phyloP scores from a whole-genome alignment of 2,113 vertebrate species.

The Nothoprocta pentlandii region DNA sequence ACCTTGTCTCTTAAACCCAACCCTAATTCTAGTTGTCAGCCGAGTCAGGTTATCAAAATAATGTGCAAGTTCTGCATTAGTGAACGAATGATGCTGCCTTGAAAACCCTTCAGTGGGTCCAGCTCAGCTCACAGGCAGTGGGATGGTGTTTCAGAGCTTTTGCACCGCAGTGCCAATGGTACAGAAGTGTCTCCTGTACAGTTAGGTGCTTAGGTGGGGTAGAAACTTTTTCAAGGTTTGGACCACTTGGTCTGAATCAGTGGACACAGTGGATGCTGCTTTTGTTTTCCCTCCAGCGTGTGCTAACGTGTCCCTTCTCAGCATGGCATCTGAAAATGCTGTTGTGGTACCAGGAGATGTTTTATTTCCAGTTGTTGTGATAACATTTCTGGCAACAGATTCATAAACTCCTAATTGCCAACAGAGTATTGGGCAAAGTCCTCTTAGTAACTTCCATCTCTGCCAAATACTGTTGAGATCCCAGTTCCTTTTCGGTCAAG shows the following conservation, averaged over 20 bases:
- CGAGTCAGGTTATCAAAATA: not conserved
- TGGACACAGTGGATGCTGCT: not conserved
- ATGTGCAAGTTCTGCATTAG: slow-evolving; percentile 27
- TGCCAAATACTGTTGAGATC: not conserved
- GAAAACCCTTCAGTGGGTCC: not conserved
- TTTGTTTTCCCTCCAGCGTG: not conserved
- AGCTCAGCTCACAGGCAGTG: not conserved
- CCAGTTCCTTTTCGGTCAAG: not conserved
- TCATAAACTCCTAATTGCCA: not conserved
- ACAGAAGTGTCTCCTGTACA: not conserved
- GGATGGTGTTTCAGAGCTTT: not conserved
- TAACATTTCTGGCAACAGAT: slow-evolving; percentile 34
- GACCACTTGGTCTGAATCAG: not conserved
- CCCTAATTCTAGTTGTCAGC: too few relatives aligned
- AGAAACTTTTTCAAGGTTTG: not conserved
- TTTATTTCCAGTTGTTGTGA: slow-evolving; percentile 13
- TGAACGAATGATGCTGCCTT: slow-evolving; percentile 34
- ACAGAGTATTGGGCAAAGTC: not conserved
- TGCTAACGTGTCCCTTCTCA: not conserved
- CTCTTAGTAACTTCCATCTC: not conserved
- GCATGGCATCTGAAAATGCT: not conserved
- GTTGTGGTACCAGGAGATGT: not conserved
- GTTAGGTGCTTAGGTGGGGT: not conserved
- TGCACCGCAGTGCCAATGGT: not conserved
- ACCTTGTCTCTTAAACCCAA: too few relatives aligned